Evolutionary conservation across 2,888 invertebrate species (phyloP).

Genomic region (Himalopsyche kuldschensis): DNA sequence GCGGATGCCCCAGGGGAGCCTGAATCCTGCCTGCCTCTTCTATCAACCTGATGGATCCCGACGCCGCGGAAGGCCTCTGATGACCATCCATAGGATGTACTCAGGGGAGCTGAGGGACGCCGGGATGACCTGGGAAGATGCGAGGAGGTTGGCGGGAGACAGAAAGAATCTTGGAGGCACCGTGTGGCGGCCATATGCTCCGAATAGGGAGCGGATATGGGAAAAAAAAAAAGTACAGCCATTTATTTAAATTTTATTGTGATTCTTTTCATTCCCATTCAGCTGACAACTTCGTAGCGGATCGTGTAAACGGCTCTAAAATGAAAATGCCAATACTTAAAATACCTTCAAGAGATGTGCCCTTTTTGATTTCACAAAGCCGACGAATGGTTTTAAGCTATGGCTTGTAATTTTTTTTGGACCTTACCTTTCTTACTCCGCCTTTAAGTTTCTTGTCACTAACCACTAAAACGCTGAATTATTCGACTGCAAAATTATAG

Average conservation of each 20-base stretch:
- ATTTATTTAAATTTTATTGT: neutral
- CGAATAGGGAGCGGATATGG: no score
- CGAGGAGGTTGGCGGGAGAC: no score
- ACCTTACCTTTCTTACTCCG: neutral
- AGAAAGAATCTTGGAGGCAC: no score
- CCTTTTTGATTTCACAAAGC: conserved; percentile 24
- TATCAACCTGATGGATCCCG: no score
- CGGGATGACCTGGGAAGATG: no score
- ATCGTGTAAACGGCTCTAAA: conserved; percentile 7
- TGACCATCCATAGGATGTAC: no score
- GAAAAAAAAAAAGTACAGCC: neutral
- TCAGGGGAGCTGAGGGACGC: no score
- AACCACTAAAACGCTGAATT: neutral
- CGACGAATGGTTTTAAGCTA: conserved; percentile 6
- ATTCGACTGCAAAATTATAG: no score
- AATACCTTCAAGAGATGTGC: conserved; percentile 20
- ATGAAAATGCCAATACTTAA: conserved; percentile 29
- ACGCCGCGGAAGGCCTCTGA: no score
- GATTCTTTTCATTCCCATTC: neutral
- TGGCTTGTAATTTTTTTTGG: conserved; percentile 8
- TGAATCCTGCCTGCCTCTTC: no score
- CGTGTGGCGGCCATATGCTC: no score
- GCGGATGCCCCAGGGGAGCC: no score
- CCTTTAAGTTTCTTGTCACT: neutral
- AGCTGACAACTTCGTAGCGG: neutral